Percentiles rank a stretch among this genome's conserved stretches.
Evolutionary conservation across 2,113 vertebrate species (phyloP).

Genomic region (Chiloscyllium plagiosum): DNA sequence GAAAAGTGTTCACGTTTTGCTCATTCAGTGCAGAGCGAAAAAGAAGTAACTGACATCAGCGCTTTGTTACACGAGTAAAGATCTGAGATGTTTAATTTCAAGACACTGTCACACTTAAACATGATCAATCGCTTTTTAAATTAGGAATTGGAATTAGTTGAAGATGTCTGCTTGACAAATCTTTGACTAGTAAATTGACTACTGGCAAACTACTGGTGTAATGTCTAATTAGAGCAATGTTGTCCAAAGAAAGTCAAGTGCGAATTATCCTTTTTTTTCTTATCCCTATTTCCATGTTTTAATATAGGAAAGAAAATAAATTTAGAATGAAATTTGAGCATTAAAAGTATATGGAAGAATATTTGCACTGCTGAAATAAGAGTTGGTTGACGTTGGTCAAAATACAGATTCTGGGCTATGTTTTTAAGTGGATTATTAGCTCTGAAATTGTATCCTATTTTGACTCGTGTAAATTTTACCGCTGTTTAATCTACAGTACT

Average conservation of each 20-base stretch:
- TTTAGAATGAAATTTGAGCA: neutral
- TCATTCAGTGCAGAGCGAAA: neutral
- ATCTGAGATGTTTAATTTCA: conserved; percentile 6
- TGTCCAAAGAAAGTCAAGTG: neutral
- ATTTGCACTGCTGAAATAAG: conserved; percentile 9
- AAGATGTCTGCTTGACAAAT: neutral
- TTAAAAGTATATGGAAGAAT: neutral
- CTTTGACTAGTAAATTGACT: neutral
- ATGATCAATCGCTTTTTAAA: neutral
- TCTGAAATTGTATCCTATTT: conserved; percentile 35
- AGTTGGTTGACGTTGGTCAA: neutral
- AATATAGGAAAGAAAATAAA: conserved; percentile 16
- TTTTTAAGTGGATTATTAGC: conserved; percentile 31
- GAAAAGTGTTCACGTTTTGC: neutral
- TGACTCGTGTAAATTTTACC: conserved; percentile 23
- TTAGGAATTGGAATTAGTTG: neutral
- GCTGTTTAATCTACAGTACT: conserved; percentile 17
- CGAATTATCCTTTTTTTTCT: neutral
- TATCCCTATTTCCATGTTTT: conserved; percentile 16
- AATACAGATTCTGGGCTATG: neutral
- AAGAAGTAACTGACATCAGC: neutral
- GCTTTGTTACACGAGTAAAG: conserved; percentile 14
- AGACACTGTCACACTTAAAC: neutral
- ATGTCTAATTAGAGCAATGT: neutral
- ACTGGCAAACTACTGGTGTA: neutral